Base-by-base conservation (phyloP, 2,797 vertebrate species). In the Menidia menidia region DNA sequence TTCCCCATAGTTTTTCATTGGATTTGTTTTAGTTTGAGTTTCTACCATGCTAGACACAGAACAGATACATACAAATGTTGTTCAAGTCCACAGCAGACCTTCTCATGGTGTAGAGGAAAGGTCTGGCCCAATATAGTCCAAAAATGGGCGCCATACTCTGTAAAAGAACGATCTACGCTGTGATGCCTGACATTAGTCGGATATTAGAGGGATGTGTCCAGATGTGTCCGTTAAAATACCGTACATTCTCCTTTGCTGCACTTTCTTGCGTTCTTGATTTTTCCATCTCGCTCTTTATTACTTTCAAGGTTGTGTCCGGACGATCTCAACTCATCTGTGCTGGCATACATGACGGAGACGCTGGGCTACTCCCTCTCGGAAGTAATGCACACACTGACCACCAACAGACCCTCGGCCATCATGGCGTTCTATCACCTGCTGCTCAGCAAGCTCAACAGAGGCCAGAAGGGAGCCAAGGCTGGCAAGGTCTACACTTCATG, bases 391-490 rank as follows among this genome's bases (percentile, higher is more conserved):
- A 89, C 90, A 0, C 87, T 97, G 82, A 93, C 91, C 77, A 93
- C 85, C 66, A 96, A 96, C 81, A 93, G 92, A 48, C 94, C 95
- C 2, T 96, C 94, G 5, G 78, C 95, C 89, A 86, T 94, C 87
- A 94, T 94, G 92, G 93, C 95, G 71, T 93, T 93, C 39, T 95
- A 97, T 50, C 95, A 92, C 73, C 92, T 96, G 71, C 87, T 96
- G 78, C 84, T 96, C 71, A 93, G 91, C 88, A 96, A 95, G 81
- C 86, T 96, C 39, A 80, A 75, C 77, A 91, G 91, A 66, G 91
- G 87, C 65, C 93, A 94, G 80, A 96, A 89, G 76, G 88, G 89
- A 64, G 0, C 1, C 60, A 95, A 88, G 75, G 73, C 74, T 75
- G 62, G 59, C 60, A 95, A 95, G 94, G 95, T 96, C 84, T 84